Evolutionary conservation across 2,888 invertebrate species (phyloP).

Genomic region (Watsonalla cultraria): DNA sequence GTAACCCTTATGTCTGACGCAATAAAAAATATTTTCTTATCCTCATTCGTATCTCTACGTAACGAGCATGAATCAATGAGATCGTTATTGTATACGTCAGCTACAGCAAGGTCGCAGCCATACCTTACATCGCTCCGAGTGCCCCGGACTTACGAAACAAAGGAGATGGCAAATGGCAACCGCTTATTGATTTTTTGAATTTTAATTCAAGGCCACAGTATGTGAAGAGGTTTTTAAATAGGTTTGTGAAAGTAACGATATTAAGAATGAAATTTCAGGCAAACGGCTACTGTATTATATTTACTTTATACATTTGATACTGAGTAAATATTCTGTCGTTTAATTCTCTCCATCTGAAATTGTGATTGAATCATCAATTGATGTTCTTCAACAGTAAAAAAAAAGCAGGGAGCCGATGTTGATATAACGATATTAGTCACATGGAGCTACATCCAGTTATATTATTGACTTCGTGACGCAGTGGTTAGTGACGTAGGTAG

Average conservation of each 20-base stretch:
- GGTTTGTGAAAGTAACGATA: slow-evolving; percentile 2
- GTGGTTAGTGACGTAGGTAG: slow-evolving; percentile 26
- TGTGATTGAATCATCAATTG: too few relatives aligned
- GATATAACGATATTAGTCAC: slow-evolving; percentile 9
- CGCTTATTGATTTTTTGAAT: not conserved
- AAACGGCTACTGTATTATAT: too few relatives aligned
- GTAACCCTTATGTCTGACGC: too few relatives aligned
- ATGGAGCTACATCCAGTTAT: slow-evolving; percentile 16
- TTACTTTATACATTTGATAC: too few relatives aligned
- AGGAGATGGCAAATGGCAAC: not conserved
- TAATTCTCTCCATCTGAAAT: too few relatives aligned
- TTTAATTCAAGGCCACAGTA: not conserved
- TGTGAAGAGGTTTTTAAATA: too few relatives aligned
- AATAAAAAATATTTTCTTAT: not conserved
- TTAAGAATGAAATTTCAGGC: not conserved
- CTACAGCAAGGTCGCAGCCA: slow-evolving; percentile 13
- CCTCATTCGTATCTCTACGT: not conserved
- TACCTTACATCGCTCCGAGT: slow-evolving; percentile 4
- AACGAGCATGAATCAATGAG: not conserved
- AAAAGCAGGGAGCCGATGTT: slow-evolving; percentile 4
- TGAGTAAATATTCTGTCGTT: too few relatives aligned
- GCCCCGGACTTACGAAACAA: not conserved
- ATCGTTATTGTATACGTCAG: slow-evolving; percentile 16
- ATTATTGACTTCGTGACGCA: slow-evolving; percentile 20
- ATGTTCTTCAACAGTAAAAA: too few relatives aligned